Conservation (phyloP, 2,113 vertebrate genomes). For the Agelaius tricolor region DNA sequence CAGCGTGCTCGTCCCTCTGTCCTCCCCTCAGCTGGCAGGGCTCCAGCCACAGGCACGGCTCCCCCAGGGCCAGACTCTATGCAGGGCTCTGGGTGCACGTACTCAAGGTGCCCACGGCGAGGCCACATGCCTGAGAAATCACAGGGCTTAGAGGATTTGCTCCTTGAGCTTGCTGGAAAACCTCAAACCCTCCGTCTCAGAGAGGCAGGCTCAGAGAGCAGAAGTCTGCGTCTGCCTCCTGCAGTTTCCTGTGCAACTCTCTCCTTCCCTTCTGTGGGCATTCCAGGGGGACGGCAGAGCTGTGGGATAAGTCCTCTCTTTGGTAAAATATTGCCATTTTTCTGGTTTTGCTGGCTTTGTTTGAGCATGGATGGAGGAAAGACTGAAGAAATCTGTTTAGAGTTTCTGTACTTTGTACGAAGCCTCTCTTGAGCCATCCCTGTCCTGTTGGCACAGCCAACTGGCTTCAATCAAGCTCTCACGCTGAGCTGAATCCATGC, state of each 20-base stretch:
- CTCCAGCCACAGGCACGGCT: neutral
- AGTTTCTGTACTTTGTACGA: neutral
- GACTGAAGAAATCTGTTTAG: neutral
- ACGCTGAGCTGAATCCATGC: constrained; percentile 25
- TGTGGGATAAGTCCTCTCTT: neutral
- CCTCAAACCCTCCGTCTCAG: neutral
- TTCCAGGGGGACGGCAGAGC: neutral
- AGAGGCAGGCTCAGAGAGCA: neutral
- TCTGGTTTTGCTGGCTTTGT: neutral
- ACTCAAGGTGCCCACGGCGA: rapidly evolving
- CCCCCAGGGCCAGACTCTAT: neutral
- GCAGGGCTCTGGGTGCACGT: neutral
- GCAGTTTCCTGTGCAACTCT: neutral
- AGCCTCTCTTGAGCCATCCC: neutral
- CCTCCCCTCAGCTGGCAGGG: neutral
- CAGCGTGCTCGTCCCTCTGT: neutral
- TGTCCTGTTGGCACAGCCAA: constrained; percentile 22
- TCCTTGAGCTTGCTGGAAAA: neutral
- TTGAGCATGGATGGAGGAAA: neutral
- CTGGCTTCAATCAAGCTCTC: constrained; percentile 30
- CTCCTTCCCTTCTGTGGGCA: neutral
- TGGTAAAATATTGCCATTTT: neutral
- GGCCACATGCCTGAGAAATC: neutral
- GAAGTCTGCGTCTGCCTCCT: neutral
- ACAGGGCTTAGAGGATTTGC: neutral